Conservation (phyloP, 2,888 invertebrate species). For the Silvanus unidentatus region DNA sequence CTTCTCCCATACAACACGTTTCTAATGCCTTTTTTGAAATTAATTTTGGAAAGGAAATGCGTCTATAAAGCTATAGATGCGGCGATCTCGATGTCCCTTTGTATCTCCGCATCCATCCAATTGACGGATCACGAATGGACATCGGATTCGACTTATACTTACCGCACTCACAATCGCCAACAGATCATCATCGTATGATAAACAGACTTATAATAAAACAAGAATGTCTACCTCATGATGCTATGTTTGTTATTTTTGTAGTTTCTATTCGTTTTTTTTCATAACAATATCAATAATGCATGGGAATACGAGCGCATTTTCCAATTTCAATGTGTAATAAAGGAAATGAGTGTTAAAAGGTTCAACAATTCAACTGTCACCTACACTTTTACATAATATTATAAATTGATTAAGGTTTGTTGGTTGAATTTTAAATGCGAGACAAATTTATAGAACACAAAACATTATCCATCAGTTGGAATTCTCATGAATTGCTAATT, state of each 20-base stretch:
- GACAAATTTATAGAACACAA: conserved; percentile 6
- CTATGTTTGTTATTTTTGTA: conserved; percentile 6
- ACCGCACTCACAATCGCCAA: conserved; percentile 13
- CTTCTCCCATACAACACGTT: not conserved
- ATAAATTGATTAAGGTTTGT: too few species aligned
- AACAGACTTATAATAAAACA: conserved; percentile 10
- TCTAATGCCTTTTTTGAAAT: not conserved
- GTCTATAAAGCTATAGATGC: not conserved
- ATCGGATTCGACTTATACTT: conserved; percentile 16
- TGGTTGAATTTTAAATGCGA: not conserved
- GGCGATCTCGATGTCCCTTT: conserved; percentile 5
- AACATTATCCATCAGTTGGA: conserved; percentile 19
- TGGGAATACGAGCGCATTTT: too few species aligned
- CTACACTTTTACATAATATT: not conserved
- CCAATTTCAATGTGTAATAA: too few species aligned
- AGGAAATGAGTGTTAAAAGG: too few species aligned
- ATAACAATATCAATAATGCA: too few species aligned
- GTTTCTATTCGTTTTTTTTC: not conserved
- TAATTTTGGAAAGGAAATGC: not conserved
- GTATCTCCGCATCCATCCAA: conserved; percentile 11
- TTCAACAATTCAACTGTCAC: not conserved
- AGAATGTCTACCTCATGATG: conserved; percentile 11
- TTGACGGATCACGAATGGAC: conserved; percentile 24
- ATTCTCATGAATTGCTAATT: conserved; percentile 25
- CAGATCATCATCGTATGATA: conserved; percentile 15